Evolutionary conservation across 2,888 invertebrate species (phyloP).

Genomic region (Eulithis testata): DNA sequence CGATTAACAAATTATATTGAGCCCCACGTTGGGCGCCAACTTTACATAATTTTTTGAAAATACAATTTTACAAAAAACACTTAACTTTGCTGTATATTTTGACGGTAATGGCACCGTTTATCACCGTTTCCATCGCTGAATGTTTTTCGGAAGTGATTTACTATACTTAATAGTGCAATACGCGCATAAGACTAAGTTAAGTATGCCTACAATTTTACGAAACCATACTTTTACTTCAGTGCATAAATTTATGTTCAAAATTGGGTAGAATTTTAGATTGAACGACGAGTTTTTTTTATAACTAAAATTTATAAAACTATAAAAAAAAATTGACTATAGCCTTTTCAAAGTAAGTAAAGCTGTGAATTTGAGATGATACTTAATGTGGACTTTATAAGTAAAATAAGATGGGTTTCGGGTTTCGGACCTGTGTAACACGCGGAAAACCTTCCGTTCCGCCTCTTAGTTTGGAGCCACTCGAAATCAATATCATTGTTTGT

Average conservation of each 20-base stretch:
- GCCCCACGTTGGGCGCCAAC: conserved; percentile 18
- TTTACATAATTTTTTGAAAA: not conserved
- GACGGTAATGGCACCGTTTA: conserved; percentile 27
- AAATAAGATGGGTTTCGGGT: not conserved
- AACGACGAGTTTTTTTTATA: not conserved
- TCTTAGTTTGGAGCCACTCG: conserved; percentile 10
- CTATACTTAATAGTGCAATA: conserved; percentile 18
- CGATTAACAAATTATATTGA: not conserved
- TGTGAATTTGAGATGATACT: too few species aligned
- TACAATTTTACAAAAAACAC: not conserved
- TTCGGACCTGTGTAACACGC: not conserved
- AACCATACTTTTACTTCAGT: conserved; percentile 1
- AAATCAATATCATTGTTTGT: conserved; percentile 29
- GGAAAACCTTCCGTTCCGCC: not conserved
- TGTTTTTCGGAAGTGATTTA: conserved; percentile 24
- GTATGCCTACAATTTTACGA: conserved; percentile 18
- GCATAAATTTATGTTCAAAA: not conserved
- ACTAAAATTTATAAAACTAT: too few species aligned
- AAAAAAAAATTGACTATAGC: too few species aligned
- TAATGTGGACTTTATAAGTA: not conserved
- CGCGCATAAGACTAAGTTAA: conserved; percentile 2
- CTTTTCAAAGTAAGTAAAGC: too few species aligned
- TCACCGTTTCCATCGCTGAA: conserved; percentile 19
- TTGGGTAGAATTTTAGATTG: too few species aligned
- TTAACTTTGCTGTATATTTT: conserved; percentile 13